These are phyloP conservation scores for Podarcis siculus DNA, from an alignment of 2,797 vertebrate genomes.

Conservation along the genomic window DNA sequence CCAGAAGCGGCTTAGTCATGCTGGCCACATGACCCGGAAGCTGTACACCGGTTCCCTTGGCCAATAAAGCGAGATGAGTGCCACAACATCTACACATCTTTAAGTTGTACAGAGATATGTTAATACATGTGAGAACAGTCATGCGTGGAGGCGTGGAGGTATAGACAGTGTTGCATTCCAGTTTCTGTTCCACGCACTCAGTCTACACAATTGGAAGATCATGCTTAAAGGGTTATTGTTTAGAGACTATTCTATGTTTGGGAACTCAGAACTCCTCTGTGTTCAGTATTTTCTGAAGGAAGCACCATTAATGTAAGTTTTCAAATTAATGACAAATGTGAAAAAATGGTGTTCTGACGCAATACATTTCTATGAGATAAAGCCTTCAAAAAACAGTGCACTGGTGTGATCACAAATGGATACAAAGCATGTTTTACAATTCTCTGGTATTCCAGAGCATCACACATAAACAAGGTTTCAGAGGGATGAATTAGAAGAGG, in stretches of 20 bases:
- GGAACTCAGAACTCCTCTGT: neutral
- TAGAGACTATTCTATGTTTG: neutral
- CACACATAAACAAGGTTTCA: slow-evolving; percentile 28
- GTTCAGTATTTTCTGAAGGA: slow-evolving; percentile 2
- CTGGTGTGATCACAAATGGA: neutral
- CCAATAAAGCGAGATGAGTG: no score
- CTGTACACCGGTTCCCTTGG: no score
- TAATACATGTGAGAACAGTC: neutral
- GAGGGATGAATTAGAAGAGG: slow-evolving; percentile 15
- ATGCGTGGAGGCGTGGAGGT: neutral
- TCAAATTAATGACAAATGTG: neutral
- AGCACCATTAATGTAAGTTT: slow-evolving; percentile 16
- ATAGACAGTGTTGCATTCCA: no score
- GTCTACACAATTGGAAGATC: no score
- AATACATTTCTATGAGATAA: slow-evolving; percentile 18
- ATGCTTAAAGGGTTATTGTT: no score
- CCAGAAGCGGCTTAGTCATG: no score
- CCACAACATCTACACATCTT: neutral
- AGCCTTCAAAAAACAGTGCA: slow-evolving; percentile 35
- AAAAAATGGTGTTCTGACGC: neutral
- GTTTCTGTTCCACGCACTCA: no score
- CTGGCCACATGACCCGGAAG: no score
- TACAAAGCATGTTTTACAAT: slow-evolving; percentile 7
- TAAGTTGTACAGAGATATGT: neutral
- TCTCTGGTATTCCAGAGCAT: neutral